Evolutionary conservation across 2,113 vertebrate species (phyloP), one percentile per base, ranked within the genome.

Genomic region (Dascyllus trimaculatus): DNA sequence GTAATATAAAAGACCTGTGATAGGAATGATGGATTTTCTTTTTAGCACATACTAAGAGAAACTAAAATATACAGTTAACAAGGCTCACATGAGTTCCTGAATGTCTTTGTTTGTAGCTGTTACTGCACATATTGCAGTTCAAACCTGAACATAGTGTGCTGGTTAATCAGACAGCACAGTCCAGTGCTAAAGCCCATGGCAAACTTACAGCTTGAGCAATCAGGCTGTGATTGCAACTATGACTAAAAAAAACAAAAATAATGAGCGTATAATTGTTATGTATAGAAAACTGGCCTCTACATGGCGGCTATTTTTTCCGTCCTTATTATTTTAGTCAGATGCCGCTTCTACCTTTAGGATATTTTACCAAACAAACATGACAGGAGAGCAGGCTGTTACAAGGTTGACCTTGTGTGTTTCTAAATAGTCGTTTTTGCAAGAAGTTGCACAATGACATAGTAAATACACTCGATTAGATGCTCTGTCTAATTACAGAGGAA

Each of bases 211-310:
- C 25, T 78, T 11, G 10, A 38, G 46, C 52, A 80, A 91, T 88
- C 62, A 87, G 52, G 38, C 45, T 40, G 22, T 85, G 75, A 90
- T 89, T 82, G 48, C 48, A 71, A 35, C 8, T 43, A 1, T 72
- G 56, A 78, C 81, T 77, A 72, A 58, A 32, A 52, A 72, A 78
- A 79, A 85, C 35, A 62, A 4, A 43, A 67, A 51, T 71, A 81
- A 85, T 64, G 11, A 87, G 35, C 11, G 19, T 1, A 25, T 73
- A 75, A 74, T 81, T 62, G 61, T 53, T 66, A 81, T 74, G 38
- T 48, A 71, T 18, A 48, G 29, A 80, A 75, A 80, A 14, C 11
- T 38, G 43, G 43, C 24, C 48, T 59, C 51, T 40, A 19, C 38
- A 11, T 15, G 49, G 49, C 43, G 60, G 3, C 18, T 56, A 5